Percentiles rank a stretch among this genome's conserved stretches.
phyloP scores from a whole-genome alignment of 2,113 vertebrate genomes.

The Lipotes vexillifer region DNA sequence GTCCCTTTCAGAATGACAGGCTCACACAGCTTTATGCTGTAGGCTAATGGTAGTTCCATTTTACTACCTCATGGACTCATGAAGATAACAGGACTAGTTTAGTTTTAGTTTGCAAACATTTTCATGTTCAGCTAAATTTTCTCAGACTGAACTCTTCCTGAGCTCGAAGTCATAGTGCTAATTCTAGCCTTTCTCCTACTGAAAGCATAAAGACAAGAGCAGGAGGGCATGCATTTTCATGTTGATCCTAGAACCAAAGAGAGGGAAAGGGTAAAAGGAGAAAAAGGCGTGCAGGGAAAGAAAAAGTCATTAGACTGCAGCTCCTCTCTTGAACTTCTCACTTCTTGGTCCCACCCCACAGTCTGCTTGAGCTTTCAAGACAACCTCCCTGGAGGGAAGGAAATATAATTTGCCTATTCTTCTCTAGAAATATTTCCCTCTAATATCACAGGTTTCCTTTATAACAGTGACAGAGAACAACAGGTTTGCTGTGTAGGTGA shows the following conservation, averaged over 20 bases:
- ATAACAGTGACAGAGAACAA: background rate
- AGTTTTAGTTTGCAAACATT: background rate
- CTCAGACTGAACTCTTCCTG: background rate
- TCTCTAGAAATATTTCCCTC: slow-evolving; percentile 34
- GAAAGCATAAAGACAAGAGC: background rate
- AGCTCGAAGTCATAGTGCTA: background rate
- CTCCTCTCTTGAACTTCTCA: background rate
- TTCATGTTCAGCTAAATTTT: background rate
- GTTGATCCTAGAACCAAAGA: background rate
- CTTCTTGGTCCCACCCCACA: background rate
- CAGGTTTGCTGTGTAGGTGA: background rate
- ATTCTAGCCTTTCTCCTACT: background rate
- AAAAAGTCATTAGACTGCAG: background rate
- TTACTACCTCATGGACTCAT: background rate
- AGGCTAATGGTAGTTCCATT: background rate
- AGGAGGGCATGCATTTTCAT: background rate
- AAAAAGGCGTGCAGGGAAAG: background rate
- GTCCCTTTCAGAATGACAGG: background rate
- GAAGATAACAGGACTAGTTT: background rate
- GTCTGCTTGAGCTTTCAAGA: background rate
- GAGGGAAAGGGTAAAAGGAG: background rate
- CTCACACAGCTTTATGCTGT: background rate
- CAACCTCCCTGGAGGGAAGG: background rate
- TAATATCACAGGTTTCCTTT: background rate
- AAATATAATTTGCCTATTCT: slow-evolving; percentile 40